Base-by-base conservation (phyloP, 2,113 vertebrate genomes). In the Trematomus loennbergii region DNA sequence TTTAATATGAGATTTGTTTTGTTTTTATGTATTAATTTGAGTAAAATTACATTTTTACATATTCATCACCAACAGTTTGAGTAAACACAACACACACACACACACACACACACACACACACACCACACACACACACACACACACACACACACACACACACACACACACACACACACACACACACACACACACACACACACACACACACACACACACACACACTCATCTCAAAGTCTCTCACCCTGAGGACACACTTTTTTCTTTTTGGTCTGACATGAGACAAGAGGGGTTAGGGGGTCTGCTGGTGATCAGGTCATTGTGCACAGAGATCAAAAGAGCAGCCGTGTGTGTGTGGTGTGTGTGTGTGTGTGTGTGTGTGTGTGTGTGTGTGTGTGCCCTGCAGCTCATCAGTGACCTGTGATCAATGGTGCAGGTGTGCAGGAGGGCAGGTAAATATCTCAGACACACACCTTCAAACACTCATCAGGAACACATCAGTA, bases 391-490 rank as follows among this genome's bases (percentile, higher is more conserved):
- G 33, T 36, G 33, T 0, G 33, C 33, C 33, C 33, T 36, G 33
- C 81, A 33, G 50, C 79, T 84, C 89, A 73, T 87, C 89, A 86
- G 10, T 71, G 78, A 85, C 78, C 87, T 78, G 80, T 88, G 91
- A 91, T 93, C 92, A 92, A 88, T 83, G 67, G 79, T 55, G 71
- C 92, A 95, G 93, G 92, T 94, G 94, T 89, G 84, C 84, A 82
- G 76, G 61, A 86, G 75, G 81, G 50, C 88, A 90, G 87, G 86
- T 89, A 90, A 88, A 89, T 90, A 89, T 90, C 90, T 90, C 78
- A 29, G 54, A 87, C 86, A 87, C 82, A 88, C 81, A 87, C 85
- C 90, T 87, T 85, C 58, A 61, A 75, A 68, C 33, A 57, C 87
- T 87, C 87, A 85, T 82, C 81, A 75, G 43, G 63, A 18, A 9